A percentile compares a stretch with the other conserved stretches of the same genome.
These are phyloP conservation scores for Pseudomyrmex pallidus DNA, from an alignment of 1,140 invertebrate genomes.

Conservation along the genomic window DNA sequence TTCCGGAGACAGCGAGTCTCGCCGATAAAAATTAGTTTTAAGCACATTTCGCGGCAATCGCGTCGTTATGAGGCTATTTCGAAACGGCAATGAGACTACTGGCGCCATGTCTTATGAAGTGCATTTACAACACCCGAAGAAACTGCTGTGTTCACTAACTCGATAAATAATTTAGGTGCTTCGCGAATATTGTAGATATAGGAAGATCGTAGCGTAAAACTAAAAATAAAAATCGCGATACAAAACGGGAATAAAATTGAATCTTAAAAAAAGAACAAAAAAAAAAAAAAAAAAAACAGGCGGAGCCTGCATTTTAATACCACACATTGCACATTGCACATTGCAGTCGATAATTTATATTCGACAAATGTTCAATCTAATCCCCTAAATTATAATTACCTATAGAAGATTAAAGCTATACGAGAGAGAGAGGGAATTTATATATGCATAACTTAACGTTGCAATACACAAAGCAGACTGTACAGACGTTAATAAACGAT, in stretches of 20 bases:
- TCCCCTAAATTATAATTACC: slow-evolving; percentile 21
- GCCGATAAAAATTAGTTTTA: slow-evolving; percentile 37
- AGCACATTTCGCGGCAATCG: background rate
- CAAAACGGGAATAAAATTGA: too few relatives aligned
- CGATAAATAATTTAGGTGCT: background rate
- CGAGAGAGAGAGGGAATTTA: background rate
- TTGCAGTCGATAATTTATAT: slow-evolving; percentile 9
- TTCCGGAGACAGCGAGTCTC: slow-evolving; percentile 38
- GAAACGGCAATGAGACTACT: background rate
- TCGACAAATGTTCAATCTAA: slow-evolving; percentile 25
- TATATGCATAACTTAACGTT: slow-evolving; percentile 24
- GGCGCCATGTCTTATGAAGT: background rate
- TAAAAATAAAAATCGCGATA: too few relatives aligned
- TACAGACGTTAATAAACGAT: slow-evolving; percentile 31
- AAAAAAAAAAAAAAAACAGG: too few relatives aligned
- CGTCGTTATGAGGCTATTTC: background rate
- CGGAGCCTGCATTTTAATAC: background rate
- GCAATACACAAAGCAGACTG: background rate
- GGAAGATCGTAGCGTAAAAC: too few relatives aligned
- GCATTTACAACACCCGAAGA: background rate
- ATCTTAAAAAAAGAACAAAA: too few relatives aligned
- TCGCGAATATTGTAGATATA: too few relatives aligned
- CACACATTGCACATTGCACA: background rate
- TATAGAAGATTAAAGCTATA: slow-evolving; percentile 3
- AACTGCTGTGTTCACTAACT: background rate